Conservation (phyloP, 2,888 invertebrate genomes). For the Agrilus mali region DNA sequence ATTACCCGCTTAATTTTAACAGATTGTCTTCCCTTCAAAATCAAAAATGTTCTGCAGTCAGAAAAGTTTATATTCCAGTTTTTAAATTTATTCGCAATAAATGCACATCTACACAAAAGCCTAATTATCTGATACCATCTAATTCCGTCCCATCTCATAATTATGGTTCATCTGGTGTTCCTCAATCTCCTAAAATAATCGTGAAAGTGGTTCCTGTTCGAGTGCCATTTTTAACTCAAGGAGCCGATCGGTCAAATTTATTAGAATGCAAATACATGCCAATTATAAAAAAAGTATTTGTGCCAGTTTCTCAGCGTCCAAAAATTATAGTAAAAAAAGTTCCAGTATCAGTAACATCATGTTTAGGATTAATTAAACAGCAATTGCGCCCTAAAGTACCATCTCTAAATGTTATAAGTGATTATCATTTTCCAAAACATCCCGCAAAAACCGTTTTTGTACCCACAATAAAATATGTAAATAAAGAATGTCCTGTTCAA, state of each 20-base stretch:
- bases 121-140: too few relatives aligned
- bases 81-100: too few relatives aligned
- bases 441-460: slow-evolving; percentile 5
- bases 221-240: neutral
- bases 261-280: slow-evolving; percentile 1
- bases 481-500: too few relatives aligned
- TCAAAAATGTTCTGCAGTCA: too few relatives aligned
- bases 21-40: too few relatives aligned
- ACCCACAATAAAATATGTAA: slow-evolving; percentile 1
- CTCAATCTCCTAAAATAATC: slow-evolving; percentile 3
- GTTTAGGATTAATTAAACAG: too few relatives aligned
- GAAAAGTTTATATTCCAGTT: too few relatives aligned
- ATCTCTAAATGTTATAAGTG: too few relatives aligned
- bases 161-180: too few relatives aligned
- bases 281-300: slow-evolving; percentile 1
- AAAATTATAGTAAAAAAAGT: slow-evolving; percentile 6
- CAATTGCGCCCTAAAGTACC: too few relatives aligned
- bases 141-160: neutral
- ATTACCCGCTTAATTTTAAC: too few relatives aligned
- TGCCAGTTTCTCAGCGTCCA: slow-evolving; percentile 4
- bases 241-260: neutral
- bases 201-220: slow-evolving; percentile 6
- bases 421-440: neutral
- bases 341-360: neutral
- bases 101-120: too few relatives aligned